Conservation (phyloP, 2,113 vertebrate species). For the Cyprinus carpio region DNA sequence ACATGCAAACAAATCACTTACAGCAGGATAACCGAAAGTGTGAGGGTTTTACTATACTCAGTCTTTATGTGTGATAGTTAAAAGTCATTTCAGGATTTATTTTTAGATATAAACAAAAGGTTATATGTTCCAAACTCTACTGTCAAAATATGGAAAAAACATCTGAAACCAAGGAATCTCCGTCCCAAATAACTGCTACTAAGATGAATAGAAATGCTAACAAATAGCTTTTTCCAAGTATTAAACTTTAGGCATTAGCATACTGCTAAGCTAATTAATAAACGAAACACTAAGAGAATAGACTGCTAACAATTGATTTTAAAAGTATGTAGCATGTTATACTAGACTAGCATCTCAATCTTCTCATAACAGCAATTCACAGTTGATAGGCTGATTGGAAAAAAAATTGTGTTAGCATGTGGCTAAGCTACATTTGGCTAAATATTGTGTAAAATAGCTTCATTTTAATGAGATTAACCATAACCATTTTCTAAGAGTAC, state of each 20-base stretch:
- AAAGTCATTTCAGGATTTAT: neutral
- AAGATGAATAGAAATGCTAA: neutral
- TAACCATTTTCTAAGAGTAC: neutral
- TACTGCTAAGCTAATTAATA: neutral
- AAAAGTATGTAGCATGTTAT: neutral
- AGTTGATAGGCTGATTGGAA: too few species aligned
- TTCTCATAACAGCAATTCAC: too few species aligned
- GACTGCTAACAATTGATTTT: neutral
- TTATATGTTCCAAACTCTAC: neutral
- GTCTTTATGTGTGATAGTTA: neutral
- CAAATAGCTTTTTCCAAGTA: neutral
- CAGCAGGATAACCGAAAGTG: neutral
- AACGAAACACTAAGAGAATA: neutral
- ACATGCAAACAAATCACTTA: constrained; percentile 23
- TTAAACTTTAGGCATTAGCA: neutral
- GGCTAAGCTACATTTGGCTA: neutral
- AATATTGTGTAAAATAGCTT: neutral
- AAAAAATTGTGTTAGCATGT: neutral
- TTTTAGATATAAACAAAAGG: neutral
- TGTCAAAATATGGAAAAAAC: neutral
- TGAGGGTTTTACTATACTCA: neutral
- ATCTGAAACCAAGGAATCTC: neutral
- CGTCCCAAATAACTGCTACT: neutral
- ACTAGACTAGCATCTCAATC: neutral
- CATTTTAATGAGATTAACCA: neutral